Conservation (phyloP, 2,113 vertebrate species). For the Spermophilus dauricus region DNA sequence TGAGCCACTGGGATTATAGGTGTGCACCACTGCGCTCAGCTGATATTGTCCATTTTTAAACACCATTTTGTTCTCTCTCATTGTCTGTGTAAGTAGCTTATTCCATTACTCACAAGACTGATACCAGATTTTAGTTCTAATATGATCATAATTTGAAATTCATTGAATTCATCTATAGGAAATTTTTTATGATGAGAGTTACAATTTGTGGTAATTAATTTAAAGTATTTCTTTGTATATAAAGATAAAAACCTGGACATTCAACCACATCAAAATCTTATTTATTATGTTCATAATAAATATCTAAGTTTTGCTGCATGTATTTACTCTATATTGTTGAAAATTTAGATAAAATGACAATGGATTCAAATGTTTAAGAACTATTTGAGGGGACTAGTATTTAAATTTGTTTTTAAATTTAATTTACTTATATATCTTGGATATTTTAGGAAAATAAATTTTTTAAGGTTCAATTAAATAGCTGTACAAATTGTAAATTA, state of each 20-base stretch:
- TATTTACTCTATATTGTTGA: neutral
- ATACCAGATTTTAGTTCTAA: neutral
- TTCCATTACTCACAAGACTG: neutral
- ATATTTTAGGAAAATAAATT: conserved; percentile 18
- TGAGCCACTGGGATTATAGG: too few species aligned
- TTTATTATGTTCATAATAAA: neutral
- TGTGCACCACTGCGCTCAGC: too few species aligned
- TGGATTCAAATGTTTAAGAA: neutral
- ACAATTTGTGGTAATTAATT: neutral
- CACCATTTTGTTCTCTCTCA: neutral
- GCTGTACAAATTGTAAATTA: neutral
- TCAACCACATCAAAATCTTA: neutral
- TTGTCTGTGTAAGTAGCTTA: neutral
- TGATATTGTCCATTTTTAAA: neutral
- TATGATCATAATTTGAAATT: neutral
- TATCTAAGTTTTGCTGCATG: neutral
- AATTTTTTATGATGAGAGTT: neutral
- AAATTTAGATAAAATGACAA: neutral
- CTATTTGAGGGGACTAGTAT: neutral
- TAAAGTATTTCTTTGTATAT: neutral
- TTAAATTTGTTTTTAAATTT: neutral
- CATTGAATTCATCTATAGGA: neutral
- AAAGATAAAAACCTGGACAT: neutral
- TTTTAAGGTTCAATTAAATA: neutral
- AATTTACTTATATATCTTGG: neutral